These are phyloP conservation scores for Lophius americanus DNA, from an alignment of 2,797 vertebrate species.

Conservation along the genomic window DNA sequence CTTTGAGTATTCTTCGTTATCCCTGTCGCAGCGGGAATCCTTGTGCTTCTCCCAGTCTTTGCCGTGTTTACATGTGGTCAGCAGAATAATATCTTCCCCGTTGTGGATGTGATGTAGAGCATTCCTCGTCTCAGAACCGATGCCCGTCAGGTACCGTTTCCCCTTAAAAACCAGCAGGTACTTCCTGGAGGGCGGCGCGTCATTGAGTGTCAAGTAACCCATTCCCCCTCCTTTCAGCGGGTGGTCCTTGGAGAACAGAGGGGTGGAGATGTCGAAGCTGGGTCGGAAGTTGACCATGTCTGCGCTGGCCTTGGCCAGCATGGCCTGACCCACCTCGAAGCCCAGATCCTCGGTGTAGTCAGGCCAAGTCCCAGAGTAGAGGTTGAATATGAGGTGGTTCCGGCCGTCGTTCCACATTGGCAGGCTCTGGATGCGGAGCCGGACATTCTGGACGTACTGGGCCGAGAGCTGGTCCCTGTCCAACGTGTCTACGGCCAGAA, in stretches of 20 bases:
- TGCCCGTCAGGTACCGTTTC: slow-evolving; percentile 86
- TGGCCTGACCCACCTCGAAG: slow-evolving; percentile 85
- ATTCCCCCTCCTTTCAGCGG: slow-evolving; percentile 76
- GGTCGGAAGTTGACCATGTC: slow-evolving; percentile 83
- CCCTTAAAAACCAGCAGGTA: slow-evolving; percentile 87
- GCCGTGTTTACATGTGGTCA: slow-evolving; percentile 86
- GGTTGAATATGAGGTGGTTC: slow-evolving; percentile 87
- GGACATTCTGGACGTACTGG: slow-evolving; percentile 81
- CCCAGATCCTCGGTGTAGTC: slow-evolving; percentile 86
- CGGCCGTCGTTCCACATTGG: slow-evolving; percentile 84
- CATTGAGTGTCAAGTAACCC: slow-evolving; percentile 73
- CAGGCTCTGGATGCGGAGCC: slow-evolving; percentile 80
- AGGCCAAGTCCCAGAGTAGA: slow-evolving; percentile 87
- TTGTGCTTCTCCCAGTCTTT: slow-evolving; percentile 88
- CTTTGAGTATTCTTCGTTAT: slow-evolving; percentile 86
- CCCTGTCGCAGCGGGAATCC: slow-evolving; percentile 81
- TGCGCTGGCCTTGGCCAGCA: slow-evolving; percentile 85
- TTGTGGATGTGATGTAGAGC: slow-evolving; percentile 87
- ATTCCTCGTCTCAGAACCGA: slow-evolving; percentile 87
- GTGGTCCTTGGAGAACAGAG: slow-evolving; percentile 86
- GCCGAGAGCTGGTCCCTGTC: slow-evolving; percentile 84
- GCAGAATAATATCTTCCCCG: slow-evolving; percentile 82
- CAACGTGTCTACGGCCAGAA: slow-evolving; percentile 84
- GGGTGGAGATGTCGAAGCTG: slow-evolving; percentile 85
- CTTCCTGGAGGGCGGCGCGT: slow-evolving; percentile 79